Conservation (phyloP, 2,797 vertebrate species). For the Echiichthys vipera region DNA sequence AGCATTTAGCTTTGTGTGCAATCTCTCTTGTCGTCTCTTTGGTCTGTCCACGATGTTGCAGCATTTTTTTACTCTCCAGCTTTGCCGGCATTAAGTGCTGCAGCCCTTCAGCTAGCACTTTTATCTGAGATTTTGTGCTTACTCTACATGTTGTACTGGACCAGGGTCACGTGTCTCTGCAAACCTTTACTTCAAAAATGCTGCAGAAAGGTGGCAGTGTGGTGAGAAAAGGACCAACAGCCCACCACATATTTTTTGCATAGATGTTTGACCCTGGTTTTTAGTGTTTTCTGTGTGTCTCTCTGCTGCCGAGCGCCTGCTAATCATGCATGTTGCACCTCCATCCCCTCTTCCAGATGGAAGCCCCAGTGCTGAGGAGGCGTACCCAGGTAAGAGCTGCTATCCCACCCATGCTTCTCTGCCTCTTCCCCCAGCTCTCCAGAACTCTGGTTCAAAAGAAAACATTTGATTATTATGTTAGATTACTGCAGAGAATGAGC, state of each 20-base stretch:
- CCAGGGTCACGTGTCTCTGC: conserved; percentile 38
- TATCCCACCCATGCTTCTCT: conserved; percentile 71
- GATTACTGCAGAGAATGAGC: neutral
- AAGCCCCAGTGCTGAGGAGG: conserved; percentile 91
- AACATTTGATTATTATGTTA: neutral
- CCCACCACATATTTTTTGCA: neutral
- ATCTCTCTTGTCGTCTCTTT: conserved; percentile 14
- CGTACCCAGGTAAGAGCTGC: conserved; percentile 92
- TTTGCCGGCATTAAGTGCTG: neutral
- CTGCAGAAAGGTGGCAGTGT: neutral
- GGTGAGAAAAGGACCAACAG: neutral
- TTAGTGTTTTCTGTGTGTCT: conserved; percentile 61
- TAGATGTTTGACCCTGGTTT: conserved; percentile 42
- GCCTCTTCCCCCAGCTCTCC: neutral
- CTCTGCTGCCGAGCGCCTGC: conserved; percentile 84
- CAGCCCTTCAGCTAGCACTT: neutral
- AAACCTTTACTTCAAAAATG: neutral
- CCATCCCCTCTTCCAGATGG: conserved; percentile 93
- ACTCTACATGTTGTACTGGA: conserved; percentile 32
- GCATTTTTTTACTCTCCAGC: conserved; percentile 7
- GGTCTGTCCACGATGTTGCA: conserved; percentile 10
- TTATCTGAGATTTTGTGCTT: conserved; percentile 31
- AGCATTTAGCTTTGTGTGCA: conserved; percentile 2
- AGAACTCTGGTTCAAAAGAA: neutral
- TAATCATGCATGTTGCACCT: conserved; percentile 95